Conservation (phyloP, 2,113 vertebrate genomes). For the Sebastes fasciatus region DNA sequence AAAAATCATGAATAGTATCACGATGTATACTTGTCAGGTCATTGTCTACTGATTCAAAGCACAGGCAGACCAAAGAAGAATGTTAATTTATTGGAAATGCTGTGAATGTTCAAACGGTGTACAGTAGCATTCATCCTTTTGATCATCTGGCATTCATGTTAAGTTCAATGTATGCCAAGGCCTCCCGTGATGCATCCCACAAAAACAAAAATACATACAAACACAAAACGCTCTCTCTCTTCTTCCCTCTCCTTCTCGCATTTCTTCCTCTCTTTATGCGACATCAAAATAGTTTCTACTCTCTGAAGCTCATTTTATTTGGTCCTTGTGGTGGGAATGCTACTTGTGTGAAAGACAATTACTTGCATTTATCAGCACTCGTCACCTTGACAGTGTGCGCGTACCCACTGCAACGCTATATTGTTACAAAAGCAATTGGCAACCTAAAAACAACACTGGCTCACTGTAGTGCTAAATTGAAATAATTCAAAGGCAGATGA, state of each 20-base stretch:
- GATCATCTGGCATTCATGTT: constrained; percentile 70
- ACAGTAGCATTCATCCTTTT: constrained; percentile 66
- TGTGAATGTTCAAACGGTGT: constrained; percentile 60
- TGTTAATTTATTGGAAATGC: constrained; percentile 65
- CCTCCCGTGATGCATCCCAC: constrained; percentile 57
- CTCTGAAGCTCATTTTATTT: constrained; percentile 25
- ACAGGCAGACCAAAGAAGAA: constrained; percentile 41
- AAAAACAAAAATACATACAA: constrained; percentile 51
- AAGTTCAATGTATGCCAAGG: constrained; percentile 77
- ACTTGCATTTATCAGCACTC: constrained; percentile 33
- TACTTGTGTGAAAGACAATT: constrained; percentile 39
- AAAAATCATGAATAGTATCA: constrained; percentile 22
- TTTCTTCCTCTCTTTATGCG: constrained; percentile 28
- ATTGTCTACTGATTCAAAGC: constrained; percentile 45
- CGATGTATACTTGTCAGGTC: constrained; percentile 27
- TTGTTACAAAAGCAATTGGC: constrained; percentile 52
- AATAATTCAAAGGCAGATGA: constrained; percentile 37
- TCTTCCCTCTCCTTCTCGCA: neutral
- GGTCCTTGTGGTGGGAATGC: neutral
- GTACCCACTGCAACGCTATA: neutral
- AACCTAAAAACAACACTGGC: constrained; percentile 31
- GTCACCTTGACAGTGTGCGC: constrained; percentile 8
- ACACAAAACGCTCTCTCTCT: constrained; percentile 6
- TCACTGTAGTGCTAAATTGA: constrained; percentile 30
- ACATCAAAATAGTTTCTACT: constrained; percentile 25